phyloP scores from a whole-genome alignment of 2,797 vertebrate genomes.

The Oreochromis grahami region DNA sequence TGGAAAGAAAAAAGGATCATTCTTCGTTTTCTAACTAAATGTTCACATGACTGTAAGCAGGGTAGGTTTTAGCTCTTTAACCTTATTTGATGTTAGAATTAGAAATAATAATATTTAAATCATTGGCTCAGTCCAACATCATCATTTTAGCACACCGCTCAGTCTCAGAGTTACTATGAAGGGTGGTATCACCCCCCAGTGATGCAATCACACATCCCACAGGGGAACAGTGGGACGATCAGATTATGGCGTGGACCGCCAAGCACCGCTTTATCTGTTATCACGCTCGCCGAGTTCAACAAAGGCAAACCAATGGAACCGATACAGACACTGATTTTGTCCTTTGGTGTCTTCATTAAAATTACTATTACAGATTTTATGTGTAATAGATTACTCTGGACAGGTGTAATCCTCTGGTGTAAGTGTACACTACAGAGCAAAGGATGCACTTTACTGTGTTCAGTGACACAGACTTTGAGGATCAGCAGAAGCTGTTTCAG shows the following conservation, averaged over 20 bases:
- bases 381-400: not conserved
- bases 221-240: too few species aligned
- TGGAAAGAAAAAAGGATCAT: not conserved
- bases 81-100: not conserved
- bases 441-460: not conserved
- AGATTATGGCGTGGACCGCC: not conserved
- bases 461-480: not conserved
- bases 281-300: not conserved
- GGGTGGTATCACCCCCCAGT: not conserved
- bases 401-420: not conserved
- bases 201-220: not conserved
- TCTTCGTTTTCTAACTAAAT: not conserved
- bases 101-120: not conserved
- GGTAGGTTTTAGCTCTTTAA: not conserved
- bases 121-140: not conserved
- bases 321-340: rapidly evolving
- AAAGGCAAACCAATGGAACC: not conserved
- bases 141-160: not conserved
- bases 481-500: not conserved
- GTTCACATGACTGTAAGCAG: not conserved
- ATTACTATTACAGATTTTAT: not conserved
- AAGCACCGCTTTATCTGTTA: not conserved
- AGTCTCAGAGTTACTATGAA: not conserved
- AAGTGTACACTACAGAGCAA: not conserved
- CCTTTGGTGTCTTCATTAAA: not conserved